Evolutionary conservation across 1,140 invertebrate species (phyloP).

Genomic region (Battus philenor): DNA sequence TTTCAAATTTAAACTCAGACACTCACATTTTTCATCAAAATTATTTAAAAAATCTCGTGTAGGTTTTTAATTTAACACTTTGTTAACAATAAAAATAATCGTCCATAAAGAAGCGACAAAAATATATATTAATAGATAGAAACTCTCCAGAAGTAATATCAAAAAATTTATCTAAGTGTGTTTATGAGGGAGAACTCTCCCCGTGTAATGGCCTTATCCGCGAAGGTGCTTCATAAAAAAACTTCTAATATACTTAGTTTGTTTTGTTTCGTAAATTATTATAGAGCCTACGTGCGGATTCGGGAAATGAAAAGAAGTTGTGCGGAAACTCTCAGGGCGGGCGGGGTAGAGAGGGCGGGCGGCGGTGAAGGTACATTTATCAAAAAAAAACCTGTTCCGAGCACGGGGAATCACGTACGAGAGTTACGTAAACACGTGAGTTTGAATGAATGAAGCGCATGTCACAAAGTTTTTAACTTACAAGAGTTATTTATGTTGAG

Average conservation of each 20-base stretch:
- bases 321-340: constrained; percentile 2
- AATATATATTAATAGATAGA: no score
- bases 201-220: constrained; percentile 4
- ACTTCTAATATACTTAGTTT: constrained; percentile 18
- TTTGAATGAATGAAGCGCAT: constrained; percentile 4
- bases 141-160: constrained; percentile 8
- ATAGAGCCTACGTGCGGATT: constrained; percentile 16
- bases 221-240: constrained; percentile 17
- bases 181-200: constrained; percentile 1
- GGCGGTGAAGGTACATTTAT: no score
- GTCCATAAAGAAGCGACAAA: no score
- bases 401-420: constrained; percentile 6
- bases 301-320: constrained; percentile 12
- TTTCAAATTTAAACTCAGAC: no score
- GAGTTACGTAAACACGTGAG: constrained; percentile 15
- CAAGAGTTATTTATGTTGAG: no score
- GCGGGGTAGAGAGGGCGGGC: not conserved
- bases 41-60: no score
- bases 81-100: no score
- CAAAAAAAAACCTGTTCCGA: constrained; percentile 9
- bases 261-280: constrained; percentile 18
- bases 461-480: constrained; percentile 6
- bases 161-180: constrained; percentile 11
- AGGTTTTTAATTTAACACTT: no score
- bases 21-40: no score